Evolutionary conservation across 2,888 invertebrate genomes (phyloP), one percentile per base, ranked within the genome.

Genomic region (Leucoptera coffeella): DNA sequence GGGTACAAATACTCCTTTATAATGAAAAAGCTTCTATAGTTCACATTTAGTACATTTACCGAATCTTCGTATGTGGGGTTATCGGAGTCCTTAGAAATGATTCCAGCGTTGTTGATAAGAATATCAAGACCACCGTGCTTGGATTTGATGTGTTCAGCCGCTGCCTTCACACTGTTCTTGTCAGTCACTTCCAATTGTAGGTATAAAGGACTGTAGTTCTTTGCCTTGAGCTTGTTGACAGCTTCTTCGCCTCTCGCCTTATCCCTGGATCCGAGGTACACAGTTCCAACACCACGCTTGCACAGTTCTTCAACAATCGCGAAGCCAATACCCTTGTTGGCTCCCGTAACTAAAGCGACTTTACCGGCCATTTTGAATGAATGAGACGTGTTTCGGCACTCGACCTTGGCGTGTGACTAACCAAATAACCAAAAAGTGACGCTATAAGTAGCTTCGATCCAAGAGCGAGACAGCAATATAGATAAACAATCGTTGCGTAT

Each of bases 81-180:
- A 15, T 11, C 13, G 13, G 13, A 22, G 13, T 26, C 14, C 12
- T n/a, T 15, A 6, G 12, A 10, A 9, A 14, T 17, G 9, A 26
- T 12, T 3, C 29, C 29, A 6, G 29, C 29, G 13, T 29, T 29
- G 12, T 29, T 25, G 6, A 29, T 17, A 6, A 29, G 13, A 9
- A 29, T 25, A 14, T 29, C 29, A 4, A 29, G 4, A n/a, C 29
- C 29, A 9, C 29, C 29, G 13, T 29, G 26, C 23, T 22, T 25
- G 9, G 22, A 9, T 14, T 25, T 24, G 3, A 29, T 12, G 14
- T 25, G 14, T 8, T 25, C 14, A n/a, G 29, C 29, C 8, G 22
- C 11, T 20, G 7, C 12, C 25, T 25, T 24, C 4, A 29, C 25
- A 21, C 14, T 29, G 6, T 29, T 14, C 12, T 4, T 15, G 14